Conservation (phyloP, 1,140 invertebrate species). For the Heliconius congener region DNA sequence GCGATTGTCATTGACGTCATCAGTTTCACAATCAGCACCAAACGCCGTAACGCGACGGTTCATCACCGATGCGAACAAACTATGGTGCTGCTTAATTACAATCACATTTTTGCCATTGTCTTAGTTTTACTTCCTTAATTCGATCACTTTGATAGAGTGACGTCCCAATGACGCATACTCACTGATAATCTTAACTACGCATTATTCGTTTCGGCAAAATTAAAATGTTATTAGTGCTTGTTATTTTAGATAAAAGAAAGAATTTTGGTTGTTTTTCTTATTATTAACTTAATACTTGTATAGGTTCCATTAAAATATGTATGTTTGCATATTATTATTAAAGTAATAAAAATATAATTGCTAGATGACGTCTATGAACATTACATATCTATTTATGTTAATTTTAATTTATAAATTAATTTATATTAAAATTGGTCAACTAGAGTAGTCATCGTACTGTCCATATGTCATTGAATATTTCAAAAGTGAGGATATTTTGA, state of each 20-base stretch:
- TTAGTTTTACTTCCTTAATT: constrained; percentile 12
- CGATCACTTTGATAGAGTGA: constrained; percentile 6
- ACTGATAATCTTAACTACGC: not conserved
- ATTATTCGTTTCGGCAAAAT: constrained; percentile 1
- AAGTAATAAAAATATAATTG: too few species aligned
- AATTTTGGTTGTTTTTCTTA: too few species aligned
- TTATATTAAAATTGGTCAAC: too few species aligned
- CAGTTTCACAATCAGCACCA: constrained; percentile 19
- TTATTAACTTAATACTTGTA: too few species aligned
- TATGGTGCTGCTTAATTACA: not conserved
- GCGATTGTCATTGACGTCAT: constrained; percentile 52
- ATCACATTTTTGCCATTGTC: constrained; percentile 1
- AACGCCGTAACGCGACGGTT: not conserved
- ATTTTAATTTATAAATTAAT: too few species aligned
- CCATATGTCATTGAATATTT: too few species aligned
- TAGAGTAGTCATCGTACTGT: too few species aligned
- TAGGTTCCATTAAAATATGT: too few species aligned
- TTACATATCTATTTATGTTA: too few species aligned
- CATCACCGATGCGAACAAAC: not conserved
- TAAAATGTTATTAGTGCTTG: not conserved
- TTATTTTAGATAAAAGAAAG: not conserved
- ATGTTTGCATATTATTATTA: too few species aligned
- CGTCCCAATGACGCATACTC: constrained; percentile 27
- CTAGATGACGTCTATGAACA: too few species aligned
- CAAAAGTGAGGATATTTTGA: too few species aligned